phyloP scores from a whole-genome alignment of 2,888 invertebrate genomes.

The Drosophila koepferae region DNA sequence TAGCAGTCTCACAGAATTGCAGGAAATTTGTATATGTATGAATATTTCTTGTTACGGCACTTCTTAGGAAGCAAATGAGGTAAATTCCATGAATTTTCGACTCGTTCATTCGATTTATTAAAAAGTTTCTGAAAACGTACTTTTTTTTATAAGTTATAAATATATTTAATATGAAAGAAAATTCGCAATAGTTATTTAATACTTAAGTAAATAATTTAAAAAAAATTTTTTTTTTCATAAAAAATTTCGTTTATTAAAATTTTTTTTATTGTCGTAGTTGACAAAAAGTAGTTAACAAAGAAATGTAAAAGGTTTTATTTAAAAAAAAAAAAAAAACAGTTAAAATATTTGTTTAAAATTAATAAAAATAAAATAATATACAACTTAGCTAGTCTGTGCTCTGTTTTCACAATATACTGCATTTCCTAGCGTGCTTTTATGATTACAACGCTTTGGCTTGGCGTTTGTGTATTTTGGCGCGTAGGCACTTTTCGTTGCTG shows the following conservation, averaged over 20 bases:
- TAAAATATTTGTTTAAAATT: neutral
- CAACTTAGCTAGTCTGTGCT: neutral
- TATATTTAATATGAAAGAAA: neutral
- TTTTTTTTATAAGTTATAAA: neutral
- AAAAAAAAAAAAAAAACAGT: neutral
- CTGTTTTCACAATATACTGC: neutral
- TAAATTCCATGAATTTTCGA: neutral
- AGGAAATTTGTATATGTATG: neutral
- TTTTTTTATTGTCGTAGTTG: no score
- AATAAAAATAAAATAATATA: neutral
- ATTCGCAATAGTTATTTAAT: neutral
- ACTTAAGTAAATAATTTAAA: no score
- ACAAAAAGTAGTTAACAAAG: neutral
- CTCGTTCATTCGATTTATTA: neutral
- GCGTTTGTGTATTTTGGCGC: conserved; percentile 74
- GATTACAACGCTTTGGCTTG: conserved; percentile 28
- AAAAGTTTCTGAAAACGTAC: neutral
- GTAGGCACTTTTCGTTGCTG: conserved; percentile 48
- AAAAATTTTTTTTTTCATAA: no score
- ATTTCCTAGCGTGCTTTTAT: conserved; percentile 27
- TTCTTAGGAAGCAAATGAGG: neutral
- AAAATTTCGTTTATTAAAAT: neutral
- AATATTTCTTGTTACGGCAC: neutral
- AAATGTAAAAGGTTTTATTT: no score
- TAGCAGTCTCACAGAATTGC: neutral